A percentile compares a stretch with the other conserved stretches of the same genome.
Conservation (phyloP, 2,888 invertebrate species). For the Drosophila trichaetosa region DNA sequence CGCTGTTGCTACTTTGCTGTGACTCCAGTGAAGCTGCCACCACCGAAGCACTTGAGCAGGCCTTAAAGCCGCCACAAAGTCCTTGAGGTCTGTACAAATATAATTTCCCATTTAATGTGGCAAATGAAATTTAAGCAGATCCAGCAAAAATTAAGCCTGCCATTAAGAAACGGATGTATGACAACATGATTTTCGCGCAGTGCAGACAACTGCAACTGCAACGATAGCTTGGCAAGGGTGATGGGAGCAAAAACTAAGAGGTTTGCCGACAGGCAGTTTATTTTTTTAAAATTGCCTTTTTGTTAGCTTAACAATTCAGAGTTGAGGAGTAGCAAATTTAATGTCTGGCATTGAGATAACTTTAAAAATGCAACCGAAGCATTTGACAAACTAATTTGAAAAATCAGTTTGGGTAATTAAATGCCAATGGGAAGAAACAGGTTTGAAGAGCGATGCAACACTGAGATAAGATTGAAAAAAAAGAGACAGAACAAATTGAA, state of each 20-base stretch:
- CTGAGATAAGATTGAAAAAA: slow-evolving; percentile 53
- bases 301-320: slow-evolving; percentile 61
- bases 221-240: neutral
- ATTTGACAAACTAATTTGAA: slow-evolving; percentile 68
- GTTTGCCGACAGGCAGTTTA: slow-evolving; percentile 15
- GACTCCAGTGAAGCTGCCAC: slow-evolving; percentile 23
- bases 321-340: slow-evolving; percentile 18
- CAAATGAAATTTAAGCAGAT: slow-evolving; percentile 66
- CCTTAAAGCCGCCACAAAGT: slow-evolving; percentile 37
- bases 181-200: slow-evolving; percentile 49
- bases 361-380: slow-evolving; percentile 21
- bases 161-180: slow-evolving; percentile 1
- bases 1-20: slow-evolving; percentile 44
- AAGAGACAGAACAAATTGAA: slow-evolving; percentile 39
- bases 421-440: slow-evolving; percentile 50
- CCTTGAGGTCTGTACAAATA: slow-evolving; percentile 44
- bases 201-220: slow-evolving; percentile 35
- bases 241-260: neutral
- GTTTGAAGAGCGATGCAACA: slow-evolving; percentile 58
- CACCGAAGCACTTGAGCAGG: slow-evolving; percentile 58
- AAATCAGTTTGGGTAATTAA: slow-evolving; percentile 45
- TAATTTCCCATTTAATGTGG: slow-evolving; percentile 53
- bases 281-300: slow-evolving; percentile 12
- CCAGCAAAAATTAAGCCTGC: neutral
- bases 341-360: slow-evolving; percentile 27